phyloP scores from a whole-genome alignment of 2,888 invertebrate species.

The Drosophila niveifrons region DNA sequence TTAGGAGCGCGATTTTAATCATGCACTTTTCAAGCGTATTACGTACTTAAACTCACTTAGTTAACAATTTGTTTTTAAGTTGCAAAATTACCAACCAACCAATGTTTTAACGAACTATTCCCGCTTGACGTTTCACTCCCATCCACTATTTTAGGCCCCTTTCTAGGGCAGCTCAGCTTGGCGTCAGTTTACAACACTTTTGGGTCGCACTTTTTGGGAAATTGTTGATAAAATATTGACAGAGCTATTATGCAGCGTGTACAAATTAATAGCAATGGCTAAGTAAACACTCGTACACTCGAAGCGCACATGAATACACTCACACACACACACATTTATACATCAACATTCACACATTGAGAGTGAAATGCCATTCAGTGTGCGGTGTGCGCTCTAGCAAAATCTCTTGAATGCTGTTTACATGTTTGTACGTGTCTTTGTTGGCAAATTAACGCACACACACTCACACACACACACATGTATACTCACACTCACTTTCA shows the following conservation, averaged over 20 bases:
- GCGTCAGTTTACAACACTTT: slow-evolving; percentile 49
- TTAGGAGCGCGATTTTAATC: neutral
- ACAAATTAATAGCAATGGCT: slow-evolving; percentile 74
- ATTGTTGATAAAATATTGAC: slow-evolving; percentile 74
- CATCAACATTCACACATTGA: slow-evolving; percentile 22
- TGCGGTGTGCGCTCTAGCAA: slow-evolving; percentile 43
- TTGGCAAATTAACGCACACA: slow-evolving; percentile 75
- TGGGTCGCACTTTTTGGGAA: slow-evolving; percentile 57
- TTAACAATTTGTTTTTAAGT: neutral
- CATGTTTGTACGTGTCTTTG: slow-evolving; percentile 74
- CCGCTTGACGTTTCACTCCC: accelerated
- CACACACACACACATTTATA: slow-evolving; percentile 18
- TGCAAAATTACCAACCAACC: neutral
- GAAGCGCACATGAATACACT: slow-evolving; percentile 36
- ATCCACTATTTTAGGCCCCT: too few species aligned
- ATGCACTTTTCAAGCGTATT: neutral
- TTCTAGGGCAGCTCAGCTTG: neutral
- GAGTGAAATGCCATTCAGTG: slow-evolving; percentile 58
- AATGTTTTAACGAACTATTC: neutral
- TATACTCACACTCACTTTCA: neutral
- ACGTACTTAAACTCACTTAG: neutral
- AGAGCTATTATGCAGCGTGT: slow-evolving; percentile 73
- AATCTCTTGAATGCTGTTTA: slow-evolving; percentile 74
- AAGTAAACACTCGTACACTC: slow-evolving; percentile 58
- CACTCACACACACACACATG: slow-evolving; percentile 18